Base-by-base conservation (phyloP, 2,888 invertebrate genomes). In the Leptinotarsa juncta region DNA sequence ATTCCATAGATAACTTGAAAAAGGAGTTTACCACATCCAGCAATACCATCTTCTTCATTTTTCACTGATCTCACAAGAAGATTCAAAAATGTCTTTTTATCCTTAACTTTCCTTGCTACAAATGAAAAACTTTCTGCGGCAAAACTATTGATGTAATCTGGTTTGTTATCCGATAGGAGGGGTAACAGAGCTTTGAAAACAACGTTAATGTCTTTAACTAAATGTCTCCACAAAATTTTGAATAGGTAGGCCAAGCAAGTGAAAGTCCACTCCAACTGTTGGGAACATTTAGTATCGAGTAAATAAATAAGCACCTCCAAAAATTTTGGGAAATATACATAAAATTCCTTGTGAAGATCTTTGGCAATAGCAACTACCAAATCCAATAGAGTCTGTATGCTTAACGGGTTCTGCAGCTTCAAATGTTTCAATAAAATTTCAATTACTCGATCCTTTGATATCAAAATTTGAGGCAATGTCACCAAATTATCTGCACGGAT, bases 91-190 rank as follows among this genome's bases (percentile, higher is more conserved):
- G 91, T 91, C 49, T 92, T 91, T 82, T 93, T 94, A 82, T 97
- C 95, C 80, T 92, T 93, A 15, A 96, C 93, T 90, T 96, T 96
- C 79, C 98, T 90, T 3, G 97, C 95, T 1, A 99, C 94, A 90
- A 97, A 98, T 0, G 98, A 95, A 90, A 98, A 98, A 87, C 97
- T 96, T 88, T 98, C 97, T 0, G 97, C 96, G 4, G 98, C 97
- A 91, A 98, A 99, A 84, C 94, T 94, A 81, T 95, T 94, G 26
- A 98, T 93, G 85, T 97, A 96, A 77, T 92, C 92, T 32, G 96
- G 95, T 82, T 93, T 93, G n/a, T 90, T 89, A 70, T 93, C 93
- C 81, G 94, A 93, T 53, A 98, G 87, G 5, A 98, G 88, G 0
- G 96, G 95, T 51, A 95, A 86, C 12, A 96, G 90, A 66, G 91